Evolutionary conservation across 2,888 invertebrate genomes (phyloP).

Genomic region (Acanthacorydalis orientalis): DNA sequence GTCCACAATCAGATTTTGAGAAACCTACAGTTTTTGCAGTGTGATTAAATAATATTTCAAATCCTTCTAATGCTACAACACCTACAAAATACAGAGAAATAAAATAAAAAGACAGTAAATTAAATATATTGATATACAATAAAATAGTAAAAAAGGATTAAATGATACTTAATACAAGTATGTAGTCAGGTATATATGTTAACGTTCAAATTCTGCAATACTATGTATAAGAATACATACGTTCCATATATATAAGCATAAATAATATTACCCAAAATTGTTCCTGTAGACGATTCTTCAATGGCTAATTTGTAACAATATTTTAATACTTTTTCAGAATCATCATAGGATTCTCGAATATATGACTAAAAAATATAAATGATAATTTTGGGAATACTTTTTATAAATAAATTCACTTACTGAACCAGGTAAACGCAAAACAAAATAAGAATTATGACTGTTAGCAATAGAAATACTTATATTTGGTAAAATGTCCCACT

Average conservation of each 20-base stretch:
- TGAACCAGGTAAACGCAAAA: constrained; percentile 29
- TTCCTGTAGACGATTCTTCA: constrained; percentile 26
- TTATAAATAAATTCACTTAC: constrained; percentile 15
- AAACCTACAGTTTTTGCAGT: constrained; percentile 31
- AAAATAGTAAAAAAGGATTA: not conserved
- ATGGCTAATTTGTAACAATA: constrained; percentile 33
- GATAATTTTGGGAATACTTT: not conserved
- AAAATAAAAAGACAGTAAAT: not conserved
- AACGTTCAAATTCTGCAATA: too few relatives aligned
- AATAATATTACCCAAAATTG: constrained; percentile 19
- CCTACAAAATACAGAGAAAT: constrained; percentile 15
- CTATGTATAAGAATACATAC: too few relatives aligned
- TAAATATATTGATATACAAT: not conserved
- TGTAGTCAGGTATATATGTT: too few relatives aligned
- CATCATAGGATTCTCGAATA: constrained; percentile 26
- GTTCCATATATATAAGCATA: too few relatives aligned
- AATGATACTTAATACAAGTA: not conserved
- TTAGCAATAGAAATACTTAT: constrained; percentile 11
- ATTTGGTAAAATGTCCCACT: constrained; percentile 10
- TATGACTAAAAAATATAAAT: constrained; percentile 24
- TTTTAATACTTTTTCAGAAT: constrained; percentile 21
- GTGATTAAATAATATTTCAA: constrained; percentile 30
- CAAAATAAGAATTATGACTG: constrained; percentile 25
- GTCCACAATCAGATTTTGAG: constrained; percentile 28
- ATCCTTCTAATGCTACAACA: constrained; percentile 34